Base-by-base conservation (phyloP, 2,888 invertebrate genomes). In the Norana najaformis region DNA sequence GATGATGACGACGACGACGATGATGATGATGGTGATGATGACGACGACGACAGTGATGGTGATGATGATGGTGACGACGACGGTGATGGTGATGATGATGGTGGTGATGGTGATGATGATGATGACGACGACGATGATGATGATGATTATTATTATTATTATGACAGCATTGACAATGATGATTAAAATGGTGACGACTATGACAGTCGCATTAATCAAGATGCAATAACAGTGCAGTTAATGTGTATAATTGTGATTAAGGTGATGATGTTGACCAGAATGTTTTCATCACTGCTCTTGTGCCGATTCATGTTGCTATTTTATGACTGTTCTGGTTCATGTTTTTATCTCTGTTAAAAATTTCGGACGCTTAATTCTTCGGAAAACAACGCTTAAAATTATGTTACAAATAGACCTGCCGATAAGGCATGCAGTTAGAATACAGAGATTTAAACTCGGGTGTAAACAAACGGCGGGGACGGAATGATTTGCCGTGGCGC, bases 91-190 rank as follows among this genome's bases (percentile, higher is more conserved):
- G 88, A 36, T 53, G 69, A 39, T 83, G 90, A 83, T 69, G 83
- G 41, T 90, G 90, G 88, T 35, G 35, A 83, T 83, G 90, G 4
- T 35, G 38, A 38, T 89, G 38, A 35, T 89, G 89, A 23, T 89
- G 89, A 35, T 89, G 39, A 36, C n/a, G 39, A 37, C 36, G 88
- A 88, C 36, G 88, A 36, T 88, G 41, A 47, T 30, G 89, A 37
- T 39, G 39, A 89, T 89, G 36, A 35, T 36, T 16, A 85, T 36
- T 14, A 35, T 85, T 18, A 85, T 85, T 20, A 36, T 85, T 18
- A 53, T 53, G 23, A 53, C 23, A 53, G 23, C 23, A 53, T 18
- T 53, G 23, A 53, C 23, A 53, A 53, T 53, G 23, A 53, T 53
- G 23, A 53, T 53, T 18, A 53, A 18, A 53, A 53, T 53, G 23